Base-by-base conservation (phyloP, 2,888 invertebrate species). In the Gastrophysa polygoni region DNA sequence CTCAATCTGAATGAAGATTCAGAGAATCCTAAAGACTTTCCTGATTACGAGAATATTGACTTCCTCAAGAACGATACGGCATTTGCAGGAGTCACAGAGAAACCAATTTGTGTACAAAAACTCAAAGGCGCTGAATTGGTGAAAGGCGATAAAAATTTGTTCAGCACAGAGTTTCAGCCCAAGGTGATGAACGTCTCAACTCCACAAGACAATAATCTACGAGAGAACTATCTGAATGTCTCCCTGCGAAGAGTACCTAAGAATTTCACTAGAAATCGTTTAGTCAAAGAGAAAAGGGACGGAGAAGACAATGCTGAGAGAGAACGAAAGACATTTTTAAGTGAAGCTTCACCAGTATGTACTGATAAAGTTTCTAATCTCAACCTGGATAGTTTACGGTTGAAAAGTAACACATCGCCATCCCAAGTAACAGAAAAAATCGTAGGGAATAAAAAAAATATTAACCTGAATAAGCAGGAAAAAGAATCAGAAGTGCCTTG, bases 191-290 rank as follows among this genome's bases (percentile, higher is more conserved):
- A 18, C 11, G 28, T 21, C n/a, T 28, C 10, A 10, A 14, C 44
- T 4, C 48, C 17, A 1, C 54, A 61, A n/a, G 63, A 73, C 8
- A 76, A 76, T 46, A 77, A 77, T 59, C 59, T 71, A 4, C 74
- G 72, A 43, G 69, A 70, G 16, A 71, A 69, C 21, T 71, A 68
- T 20, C 74, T 75, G 60, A 68, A 71, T 20, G 70, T 76, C 14
- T 69, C 75, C 29, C 68, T 79, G 57, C 68, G 78, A 46, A 80
- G 78, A 61, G 80, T 79, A 24, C 81, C 81, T 21, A 81, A 81
- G 63, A 81, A 80, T 68, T 81, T 81, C 67, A 80, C 79, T 2
- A 69, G 81, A 14, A 81, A 81, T 58, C 75, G 77, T 4, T 75
- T 81, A 48, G 71, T 70, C n/a, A 72, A 71, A 46, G 75, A 75